phyloP scores from a whole-genome alignment of 2,113 vertebrate species.

The Pangasianodon hypophthalmus region DNA sequence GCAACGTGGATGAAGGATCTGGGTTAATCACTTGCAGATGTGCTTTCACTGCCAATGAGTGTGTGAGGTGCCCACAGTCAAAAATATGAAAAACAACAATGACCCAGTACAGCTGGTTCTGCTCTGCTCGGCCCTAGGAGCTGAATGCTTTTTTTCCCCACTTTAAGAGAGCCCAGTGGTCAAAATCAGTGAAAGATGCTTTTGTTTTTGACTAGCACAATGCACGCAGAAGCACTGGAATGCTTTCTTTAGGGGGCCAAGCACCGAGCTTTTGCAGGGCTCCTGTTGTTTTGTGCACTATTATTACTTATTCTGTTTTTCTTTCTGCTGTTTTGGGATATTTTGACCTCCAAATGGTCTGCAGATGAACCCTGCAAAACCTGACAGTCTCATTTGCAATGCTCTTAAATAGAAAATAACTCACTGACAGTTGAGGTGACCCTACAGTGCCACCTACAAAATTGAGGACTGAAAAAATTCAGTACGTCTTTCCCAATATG shows the following conservation, averaged over 20 bases:
- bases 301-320: background rate
- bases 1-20: slow-evolving; percentile 71
- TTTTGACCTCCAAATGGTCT: background rate
- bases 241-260: slow-evolving; percentile 10
- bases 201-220: background rate
- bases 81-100: slow-evolving; percentile 57
- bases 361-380: background rate
- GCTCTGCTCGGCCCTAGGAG: slow-evolving; percentile 42
- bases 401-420: background rate
- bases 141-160: background rate
- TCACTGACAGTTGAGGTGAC: background rate
- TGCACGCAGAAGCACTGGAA: background rate
- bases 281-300: background rate
- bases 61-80: background rate
- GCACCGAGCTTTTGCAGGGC: background rate
- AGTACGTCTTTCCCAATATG: background rate
- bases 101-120: slow-evolving; percentile 65
- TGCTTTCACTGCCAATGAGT: slow-evolving; percentile 52
- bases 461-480: background rate
- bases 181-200: slow-evolving; percentile 5
- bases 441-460: background rate
- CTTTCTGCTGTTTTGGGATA: background rate
- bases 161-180: slow-evolving; percentile 20
- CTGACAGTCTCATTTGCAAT: background rate
- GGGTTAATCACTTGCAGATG: slow-evolving; percentile 76